A percentile compares a stretch with the other conserved stretches of the same genome.
Conservation (phyloP, 1,140 invertebrate genomes). For the Centruroides vittatus region DNA sequence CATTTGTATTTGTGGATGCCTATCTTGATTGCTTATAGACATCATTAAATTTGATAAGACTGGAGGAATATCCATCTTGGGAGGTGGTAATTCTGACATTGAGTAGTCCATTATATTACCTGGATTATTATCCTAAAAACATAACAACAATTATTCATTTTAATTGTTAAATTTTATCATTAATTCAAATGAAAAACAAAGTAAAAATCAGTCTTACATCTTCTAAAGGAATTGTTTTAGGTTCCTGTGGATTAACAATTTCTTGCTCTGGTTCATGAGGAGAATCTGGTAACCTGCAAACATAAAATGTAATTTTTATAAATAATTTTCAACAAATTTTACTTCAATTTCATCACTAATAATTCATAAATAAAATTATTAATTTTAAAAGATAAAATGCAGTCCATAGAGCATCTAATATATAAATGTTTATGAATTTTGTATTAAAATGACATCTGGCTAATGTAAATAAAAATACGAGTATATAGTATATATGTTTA, state of each 20-base stretch:
- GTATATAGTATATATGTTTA: no score
- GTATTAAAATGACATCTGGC: no score
- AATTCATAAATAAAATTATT: no score
- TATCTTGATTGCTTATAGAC: neutral
- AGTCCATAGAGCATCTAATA: no score
- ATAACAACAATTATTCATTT: neutral
- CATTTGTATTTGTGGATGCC: no score
- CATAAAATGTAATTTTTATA: slow-evolving; percentile 2
- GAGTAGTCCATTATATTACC: slow-evolving; percentile 17
- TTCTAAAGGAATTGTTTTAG: slow-evolving; percentile 69
- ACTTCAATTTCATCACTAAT: no score
- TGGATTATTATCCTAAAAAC: slow-evolving; percentile 17
- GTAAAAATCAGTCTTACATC: slow-evolving; percentile 42
- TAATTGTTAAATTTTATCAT: neutral
- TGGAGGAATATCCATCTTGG: slow-evolving; percentile 12
- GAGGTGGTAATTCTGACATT: slow-evolving; percentile 5
- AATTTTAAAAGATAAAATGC: no score
- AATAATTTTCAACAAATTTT: neutral
- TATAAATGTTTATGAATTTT: no score
- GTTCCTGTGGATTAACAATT: slow-evolving; percentile 52
- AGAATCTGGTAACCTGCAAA: slow-evolving; percentile 55
- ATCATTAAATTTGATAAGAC: slow-evolving; percentile 12
- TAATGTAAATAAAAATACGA: no score
- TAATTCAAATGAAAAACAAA: neutral
- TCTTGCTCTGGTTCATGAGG: slow-evolving; percentile 72